Base-by-base conservation (phyloP, 92 coral and sea anemone species). In the Bergia sp. region DNA sequence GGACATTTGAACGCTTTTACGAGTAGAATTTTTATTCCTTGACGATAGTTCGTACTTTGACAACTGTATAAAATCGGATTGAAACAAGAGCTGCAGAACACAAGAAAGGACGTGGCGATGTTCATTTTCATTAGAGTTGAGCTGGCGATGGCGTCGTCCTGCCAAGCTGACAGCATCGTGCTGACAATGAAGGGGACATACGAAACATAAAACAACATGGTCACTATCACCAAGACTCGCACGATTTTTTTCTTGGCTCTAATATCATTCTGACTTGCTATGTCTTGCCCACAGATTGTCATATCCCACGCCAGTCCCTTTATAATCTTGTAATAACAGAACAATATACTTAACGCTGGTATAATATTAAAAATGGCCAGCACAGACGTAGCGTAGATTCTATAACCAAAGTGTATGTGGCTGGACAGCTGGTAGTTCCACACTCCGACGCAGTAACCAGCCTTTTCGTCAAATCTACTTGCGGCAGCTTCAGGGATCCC, bases 1-100 rank as follows among this genome's bases (percentile, higher is more conserved):
- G n/a, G 49, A 39, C 79, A 16, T 18, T 42, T 76, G 45, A 76
- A 76, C 13, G 20, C 80, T 6, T 44, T 76, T 76, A 50, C 45
- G 53, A 76, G 21, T 76, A 76, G 15, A 76, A 37, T 39, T 41
- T 76, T 76, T 50, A 76, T 76, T 40, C 80, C 80, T 16, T 41
- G 80, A 37, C 87, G 87, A 72, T 69, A 84, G 42, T 44, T 84
- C 45, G 87, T 45, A 53, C 87, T 84, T 37, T 84, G 87, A 71
- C 77, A 84, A 72, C 78, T 72, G 18, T 84, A 84, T 37, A 84
- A 15, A 45, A 84, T 47, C 4, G 87, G 87, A 37, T 84, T 84
- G 45, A 47, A 44, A 71, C 87, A 69, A 37, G 79, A 84, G 79
- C 79, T 84, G 6, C 77, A 69, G 23, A 84, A 84, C 9, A 84